Evolutionary conservation across 2,888 invertebrate genomes (phyloP).

Genomic region (Xanthorhoe designata): DNA sequence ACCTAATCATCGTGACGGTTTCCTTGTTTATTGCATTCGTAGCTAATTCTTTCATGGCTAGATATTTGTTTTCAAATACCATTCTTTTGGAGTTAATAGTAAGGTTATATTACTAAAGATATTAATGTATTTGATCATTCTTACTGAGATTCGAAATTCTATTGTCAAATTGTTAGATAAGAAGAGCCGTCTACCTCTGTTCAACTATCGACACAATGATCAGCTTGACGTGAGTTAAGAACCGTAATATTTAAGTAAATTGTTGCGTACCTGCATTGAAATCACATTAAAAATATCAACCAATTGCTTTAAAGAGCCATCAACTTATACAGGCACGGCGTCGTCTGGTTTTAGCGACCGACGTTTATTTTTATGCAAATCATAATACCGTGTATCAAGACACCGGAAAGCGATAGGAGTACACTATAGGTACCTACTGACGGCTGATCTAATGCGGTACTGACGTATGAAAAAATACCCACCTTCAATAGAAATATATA

Average conservation of each 20-base stretch:
- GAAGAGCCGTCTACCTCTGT: not conserved
- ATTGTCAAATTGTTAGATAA: no score
- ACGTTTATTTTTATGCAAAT: slow-evolving; percentile 16
- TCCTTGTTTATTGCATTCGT: not conserved
- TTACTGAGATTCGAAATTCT: not conserved
- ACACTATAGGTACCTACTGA: slow-evolving; percentile 48
- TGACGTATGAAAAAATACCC: slow-evolving; percentile 15
- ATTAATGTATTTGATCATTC: not conserved
- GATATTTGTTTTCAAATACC: not conserved
- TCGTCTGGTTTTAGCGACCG: slow-evolving; percentile 9
- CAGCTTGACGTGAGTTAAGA: no score
- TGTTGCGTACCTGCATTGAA: not conserved
- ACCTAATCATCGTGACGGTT: not conserved
- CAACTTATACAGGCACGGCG: not conserved
- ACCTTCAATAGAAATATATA: no score
- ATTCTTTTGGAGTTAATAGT: not conserved
- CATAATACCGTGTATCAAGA: slow-evolving; percentile 29
- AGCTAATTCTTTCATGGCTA: not conserved
- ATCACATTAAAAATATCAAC: not conserved
- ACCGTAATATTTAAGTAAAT: not conserved
- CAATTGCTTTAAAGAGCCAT: slow-evolving; percentile 5
- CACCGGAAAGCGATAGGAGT: slow-evolving; percentile 44
- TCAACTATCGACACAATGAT: no score
- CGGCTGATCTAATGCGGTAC: slow-evolving; percentile 18
- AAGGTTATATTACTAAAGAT: not conserved